Conservation (phyloP, 2,888 invertebrate species). For the Trachelus iudaicus region DNA sequence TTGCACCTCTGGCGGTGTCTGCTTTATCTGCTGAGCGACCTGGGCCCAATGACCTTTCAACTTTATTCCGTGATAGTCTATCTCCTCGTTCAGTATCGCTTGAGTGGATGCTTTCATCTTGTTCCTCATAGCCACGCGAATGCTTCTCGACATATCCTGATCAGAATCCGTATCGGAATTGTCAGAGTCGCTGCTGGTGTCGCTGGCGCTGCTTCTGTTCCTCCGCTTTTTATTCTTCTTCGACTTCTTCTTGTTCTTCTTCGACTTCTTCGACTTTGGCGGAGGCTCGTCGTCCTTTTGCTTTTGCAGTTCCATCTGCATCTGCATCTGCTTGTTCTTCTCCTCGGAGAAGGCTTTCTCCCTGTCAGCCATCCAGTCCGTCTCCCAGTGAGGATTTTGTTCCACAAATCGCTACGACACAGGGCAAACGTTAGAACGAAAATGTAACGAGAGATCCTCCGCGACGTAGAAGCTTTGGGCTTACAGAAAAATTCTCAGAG, state of each 20-base stretch:
- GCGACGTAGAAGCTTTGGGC: constrained; percentile 48
- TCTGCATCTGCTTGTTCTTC: constrained; percentile 62
- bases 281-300: constrained; percentile 70
- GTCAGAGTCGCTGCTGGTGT: constrained; percentile 62
- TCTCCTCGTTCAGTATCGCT: constrained; percentile 65
- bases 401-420: constrained; percentile 78
- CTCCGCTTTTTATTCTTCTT: constrained; percentile 68
- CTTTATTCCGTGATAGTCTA: constrained; percentile 56
- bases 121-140: constrained; percentile 75
- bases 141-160: constrained; percentile 71
- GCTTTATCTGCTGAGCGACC: constrained; percentile 45
- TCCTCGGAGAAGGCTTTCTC: constrained; percentile 72
- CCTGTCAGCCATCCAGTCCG: constrained; percentile 86
- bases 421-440: neutral
- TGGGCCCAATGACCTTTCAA: constrained; percentile 68
- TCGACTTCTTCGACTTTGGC: constrained; percentile 70
- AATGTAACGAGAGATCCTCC: neutral
- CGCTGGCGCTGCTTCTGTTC: constrained; percentile 63
- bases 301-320: constrained; percentile 65
- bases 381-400: constrained; percentile 89
- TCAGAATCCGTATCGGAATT: constrained; percentile 65
- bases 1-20: constrained; percentile 42
- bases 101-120: constrained; percentile 68
- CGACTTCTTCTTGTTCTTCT: constrained; percentile 69
- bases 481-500: constrained; percentile 83